These are phyloP conservation scores for Malthinus seriepunctatus DNA, from an alignment of 2,888 invertebrate genomes.

Conservation along the genomic window DNA sequence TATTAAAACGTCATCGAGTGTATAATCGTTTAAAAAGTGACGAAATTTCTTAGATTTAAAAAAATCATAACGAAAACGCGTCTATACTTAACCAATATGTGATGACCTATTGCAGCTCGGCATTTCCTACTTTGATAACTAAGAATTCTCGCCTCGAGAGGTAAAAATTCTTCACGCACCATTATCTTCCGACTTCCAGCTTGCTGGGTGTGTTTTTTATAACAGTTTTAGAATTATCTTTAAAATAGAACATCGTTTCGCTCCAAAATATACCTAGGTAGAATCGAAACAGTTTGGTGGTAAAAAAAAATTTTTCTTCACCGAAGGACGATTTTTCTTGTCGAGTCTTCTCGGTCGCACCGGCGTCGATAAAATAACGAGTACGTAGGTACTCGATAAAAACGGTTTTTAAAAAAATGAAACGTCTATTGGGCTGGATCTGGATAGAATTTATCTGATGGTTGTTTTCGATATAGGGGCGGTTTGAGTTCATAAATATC, in stretches of 20 bases:
- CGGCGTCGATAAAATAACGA: not conserved
- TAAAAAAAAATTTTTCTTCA: no score
- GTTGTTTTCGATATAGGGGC: slow-evolving; percentile 40
- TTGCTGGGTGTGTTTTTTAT: slow-evolving; percentile 10
- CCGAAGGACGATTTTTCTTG: no score
- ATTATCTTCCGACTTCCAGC: slow-evolving; percentile 11
- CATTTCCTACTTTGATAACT: slow-evolving; percentile 22
- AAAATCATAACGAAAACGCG: slow-evolving; percentile 5
- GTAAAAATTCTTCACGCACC: slow-evolving; percentile 22
- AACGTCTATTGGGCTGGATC: slow-evolving; percentile 36
- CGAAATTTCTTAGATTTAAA: not conserved
- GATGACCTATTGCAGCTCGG: slow-evolving; percentile 17
- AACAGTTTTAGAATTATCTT: slow-evolving; percentile 6
- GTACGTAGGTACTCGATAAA: slow-evolving; percentile 16
- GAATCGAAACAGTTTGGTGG: not conserved
- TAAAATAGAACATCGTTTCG: slow-evolving; percentile 7
- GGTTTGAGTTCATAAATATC: slow-evolving; percentile 45
- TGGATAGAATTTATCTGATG: slow-evolving; percentile 42
- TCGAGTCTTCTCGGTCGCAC: no score
- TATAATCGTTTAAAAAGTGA: no score
- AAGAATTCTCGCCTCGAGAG: slow-evolving; percentile 18
- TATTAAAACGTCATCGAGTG: no score
- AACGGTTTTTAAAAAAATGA: slow-evolving; percentile 32
- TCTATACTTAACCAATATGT: slow-evolving; percentile 15
- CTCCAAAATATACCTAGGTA: slow-evolving; percentile 4